Base-by-base conservation (phyloP, 2,888 invertebrate genomes). In the Augiades crinisus region DNA sequence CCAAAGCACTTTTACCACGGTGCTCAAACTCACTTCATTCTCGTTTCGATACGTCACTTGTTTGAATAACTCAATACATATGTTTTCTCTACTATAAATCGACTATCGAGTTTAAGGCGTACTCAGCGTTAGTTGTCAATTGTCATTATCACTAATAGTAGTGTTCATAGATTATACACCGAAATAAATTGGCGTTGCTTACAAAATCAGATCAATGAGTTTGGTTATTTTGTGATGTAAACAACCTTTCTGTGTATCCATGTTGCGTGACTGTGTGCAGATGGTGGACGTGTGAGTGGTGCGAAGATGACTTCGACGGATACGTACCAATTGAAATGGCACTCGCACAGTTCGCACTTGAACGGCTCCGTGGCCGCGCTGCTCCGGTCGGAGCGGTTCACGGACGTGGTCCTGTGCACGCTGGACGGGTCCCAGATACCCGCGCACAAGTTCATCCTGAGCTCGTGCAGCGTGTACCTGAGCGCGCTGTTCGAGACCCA, bases 241-340 rank as follows among this genome's bases (percentile, higher is more conserved):
- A 47, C 30, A 47, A 21, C 12, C n/a, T n/a, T n/a, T n/a, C n/a
- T n/a, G 14, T 13, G 22, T 16, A 38, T 24, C 17, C n/a, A n/a
- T 45, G 12, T 45, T 51, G n/a, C n/a, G 31, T 52, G 24, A 12
- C 40, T 43, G 61, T 62, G 60, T 52, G 41, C 59, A 69, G 65
- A 67, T 65, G 60, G 52, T 67, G 60, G 51, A 60, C 59, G 64
- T 47, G 54, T 8, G 34, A 13, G 27, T 37, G 22, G 10, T 30
- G 34, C 14, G 10, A 47, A 62, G 62, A 89, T 90, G 84, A 90
- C 88, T 63, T 85, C 90, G 56, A 90, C 92, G 67, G 96, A 96
- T 80, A 96, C 95, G 67, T 96, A 96, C 80, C 96, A 96, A 81
- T 90, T 96, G 47, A 96, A 96, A 90, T 96, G 96, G 96, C 95